Evolutionary conservation across 2,888 invertebrate genomes (phyloP).

Genomic region (Leucophenga montana): DNA sequence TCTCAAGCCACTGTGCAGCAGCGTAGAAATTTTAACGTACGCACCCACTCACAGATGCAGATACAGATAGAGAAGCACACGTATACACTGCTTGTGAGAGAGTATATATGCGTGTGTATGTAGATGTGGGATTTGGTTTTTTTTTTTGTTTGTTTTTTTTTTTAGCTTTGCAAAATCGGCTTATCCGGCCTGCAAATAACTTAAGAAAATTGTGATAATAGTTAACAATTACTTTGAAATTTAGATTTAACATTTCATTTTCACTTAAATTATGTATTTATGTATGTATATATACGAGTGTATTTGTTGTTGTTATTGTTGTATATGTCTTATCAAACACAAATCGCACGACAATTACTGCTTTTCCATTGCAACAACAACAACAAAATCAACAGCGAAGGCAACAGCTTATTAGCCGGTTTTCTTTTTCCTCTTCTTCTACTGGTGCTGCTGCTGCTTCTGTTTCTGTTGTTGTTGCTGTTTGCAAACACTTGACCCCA

Average conservation of each 20-base stretch:
- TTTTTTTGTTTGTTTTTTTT: neutral
- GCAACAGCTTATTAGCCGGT: constrained; percentile 9
- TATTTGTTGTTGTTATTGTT: neutral
- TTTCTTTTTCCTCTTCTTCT: neutral
- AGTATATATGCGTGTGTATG: neutral
- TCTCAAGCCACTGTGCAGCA: no score
- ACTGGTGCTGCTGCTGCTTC: constrained; percentile 25
- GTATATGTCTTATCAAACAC: neutral
- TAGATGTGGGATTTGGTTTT: neutral
- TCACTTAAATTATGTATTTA: neutral
- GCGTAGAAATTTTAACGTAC: no score
- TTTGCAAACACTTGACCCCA: constrained; percentile 63
- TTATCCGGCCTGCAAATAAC: neutral
- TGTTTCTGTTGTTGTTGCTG: constrained; percentile 42
- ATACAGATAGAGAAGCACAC: no score
- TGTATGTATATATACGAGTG: neutral
- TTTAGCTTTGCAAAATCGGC: neutral
- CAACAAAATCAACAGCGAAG: neutral
- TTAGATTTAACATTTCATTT: constrained; percentile 9
- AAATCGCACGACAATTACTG: neutral
- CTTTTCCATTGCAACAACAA: neutral
- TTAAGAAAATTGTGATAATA: no score
- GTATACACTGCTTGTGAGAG: neutral
- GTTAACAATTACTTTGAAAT: neutral
- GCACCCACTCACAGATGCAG: no score